Percentiles rank a stretch among this genome's conserved stretches.
These are phyloP conservation scores for Urophycis tenuis DNA, from an alignment of 2,797 vertebrate species.

Conservation along the genomic window DNA sequence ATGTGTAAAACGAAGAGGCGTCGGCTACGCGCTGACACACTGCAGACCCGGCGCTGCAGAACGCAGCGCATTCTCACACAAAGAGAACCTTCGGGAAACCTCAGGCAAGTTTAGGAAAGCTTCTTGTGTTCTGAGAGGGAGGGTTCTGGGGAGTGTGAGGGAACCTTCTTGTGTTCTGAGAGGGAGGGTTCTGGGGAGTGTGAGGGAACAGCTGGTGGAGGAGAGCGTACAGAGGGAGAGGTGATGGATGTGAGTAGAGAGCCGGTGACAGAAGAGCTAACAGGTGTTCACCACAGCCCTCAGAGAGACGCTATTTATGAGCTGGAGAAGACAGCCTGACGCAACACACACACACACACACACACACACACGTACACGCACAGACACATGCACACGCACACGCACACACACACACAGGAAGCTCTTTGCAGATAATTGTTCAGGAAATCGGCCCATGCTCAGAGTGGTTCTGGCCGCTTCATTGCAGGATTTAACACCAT, in stretches of 20 bases:
- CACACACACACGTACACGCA: conserved; percentile 70
- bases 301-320: conserved; percentile 95
- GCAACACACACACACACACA: conserved; percentile 79
- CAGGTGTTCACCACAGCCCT: conserved; percentile 96
- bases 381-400: conserved; percentile 65
- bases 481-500: too few relatives aligned
- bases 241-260: conserved; percentile 97
- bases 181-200: conserved; percentile 13
- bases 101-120: not conserved
- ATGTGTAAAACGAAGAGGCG: too few relatives aligned
- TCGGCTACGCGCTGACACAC: too few relatives aligned
- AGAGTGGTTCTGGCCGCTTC: too few relatives aligned
- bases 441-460: too few relatives aligned
- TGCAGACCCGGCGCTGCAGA: too few relatives aligned
- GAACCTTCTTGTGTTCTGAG: not conserved
- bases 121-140: not conserved
- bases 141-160: not conserved
- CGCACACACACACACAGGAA: not conserved
- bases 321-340: conserved; percentile 84
- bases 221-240: conserved; percentile 84
- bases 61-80: too few relatives aligned
- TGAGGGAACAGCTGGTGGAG: conserved; percentile 76
- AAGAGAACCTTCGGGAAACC: not conserved
- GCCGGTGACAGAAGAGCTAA: conserved; percentile 94
- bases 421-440: too few relatives aligned